Conservation (phyloP, 2,113 vertebrate genomes). For the Callospermophilus lateralis region DNA sequence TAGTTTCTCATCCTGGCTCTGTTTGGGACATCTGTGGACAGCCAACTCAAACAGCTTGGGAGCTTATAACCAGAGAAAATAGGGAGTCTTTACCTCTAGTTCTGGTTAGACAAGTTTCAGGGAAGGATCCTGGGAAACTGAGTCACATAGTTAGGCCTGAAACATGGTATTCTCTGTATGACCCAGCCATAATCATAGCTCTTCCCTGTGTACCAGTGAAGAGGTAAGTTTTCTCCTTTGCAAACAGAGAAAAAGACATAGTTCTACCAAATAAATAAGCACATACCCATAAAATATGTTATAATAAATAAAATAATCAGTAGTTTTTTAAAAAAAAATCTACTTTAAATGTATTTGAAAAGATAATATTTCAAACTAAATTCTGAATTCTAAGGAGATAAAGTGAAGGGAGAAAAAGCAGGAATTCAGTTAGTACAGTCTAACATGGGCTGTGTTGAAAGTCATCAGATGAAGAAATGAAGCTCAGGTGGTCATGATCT, state of each 20-base stretch:
- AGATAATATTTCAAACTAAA: background rate
- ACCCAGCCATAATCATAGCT: background rate
- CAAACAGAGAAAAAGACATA: background rate
- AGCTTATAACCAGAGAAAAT: background rate
- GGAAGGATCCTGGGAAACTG: background rate
- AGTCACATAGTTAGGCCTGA: background rate
- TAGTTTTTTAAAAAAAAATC: background rate
- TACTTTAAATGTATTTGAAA: background rate
- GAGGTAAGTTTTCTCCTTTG: background rate
- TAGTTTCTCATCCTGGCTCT: background rate
- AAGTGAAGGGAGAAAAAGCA: background rate
- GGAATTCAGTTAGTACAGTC: background rate
- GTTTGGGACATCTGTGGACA: background rate
- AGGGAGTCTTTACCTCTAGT: background rate
- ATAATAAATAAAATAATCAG: background rate
- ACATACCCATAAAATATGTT: background rate
- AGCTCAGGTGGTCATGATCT: background rate
- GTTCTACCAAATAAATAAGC: slow-evolving; percentile 18
- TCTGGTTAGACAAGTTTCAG: background rate
- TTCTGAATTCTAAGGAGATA: background rate
- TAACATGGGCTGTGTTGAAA: background rate
- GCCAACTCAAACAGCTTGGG: background rate
- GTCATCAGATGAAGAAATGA: background rate
- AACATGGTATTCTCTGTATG: background rate
- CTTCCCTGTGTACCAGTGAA: background rate